These are phyloP conservation scores for Siniperca knerii DNA, from an alignment of 2,113 vertebrate species.

Conservation along the genomic window DNA sequence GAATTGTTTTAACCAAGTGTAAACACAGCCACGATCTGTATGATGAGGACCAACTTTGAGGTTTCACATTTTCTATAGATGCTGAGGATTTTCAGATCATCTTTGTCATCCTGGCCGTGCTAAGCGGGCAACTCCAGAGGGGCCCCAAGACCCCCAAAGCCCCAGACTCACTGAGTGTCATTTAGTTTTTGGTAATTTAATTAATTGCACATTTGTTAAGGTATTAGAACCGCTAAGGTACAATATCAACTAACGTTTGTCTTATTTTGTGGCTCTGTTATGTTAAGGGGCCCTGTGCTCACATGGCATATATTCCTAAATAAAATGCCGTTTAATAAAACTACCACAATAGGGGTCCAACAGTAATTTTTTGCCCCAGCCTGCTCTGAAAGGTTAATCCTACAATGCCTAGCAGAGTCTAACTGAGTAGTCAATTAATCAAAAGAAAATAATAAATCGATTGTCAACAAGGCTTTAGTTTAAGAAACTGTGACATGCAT, in stretches of 20 bases:
- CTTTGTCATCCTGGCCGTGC: no score
- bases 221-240: background rate
- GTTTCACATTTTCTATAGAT: background rate
- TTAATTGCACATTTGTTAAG: background rate
- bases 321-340: background rate
- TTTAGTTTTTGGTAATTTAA: no score
- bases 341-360: no score
- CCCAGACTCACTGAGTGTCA: background rate
- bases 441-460: background rate
- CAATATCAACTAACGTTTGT: background rate
- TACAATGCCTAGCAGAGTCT: background rate
- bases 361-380: background rate
- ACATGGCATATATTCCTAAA: background rate
- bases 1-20: background rate
- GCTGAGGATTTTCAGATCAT: background rate
- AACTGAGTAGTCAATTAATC: background rate
- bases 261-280: background rate
- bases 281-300: background rate
- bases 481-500: no score
- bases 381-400: background rate
- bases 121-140: background rate
- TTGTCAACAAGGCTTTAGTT: background rate
- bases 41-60: background rate
- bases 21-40: background rate
- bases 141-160: background rate